Evolutionary conservation across 2,888 invertebrate species (phyloP).

Genomic region (Dryadula phaetusa): DNA sequence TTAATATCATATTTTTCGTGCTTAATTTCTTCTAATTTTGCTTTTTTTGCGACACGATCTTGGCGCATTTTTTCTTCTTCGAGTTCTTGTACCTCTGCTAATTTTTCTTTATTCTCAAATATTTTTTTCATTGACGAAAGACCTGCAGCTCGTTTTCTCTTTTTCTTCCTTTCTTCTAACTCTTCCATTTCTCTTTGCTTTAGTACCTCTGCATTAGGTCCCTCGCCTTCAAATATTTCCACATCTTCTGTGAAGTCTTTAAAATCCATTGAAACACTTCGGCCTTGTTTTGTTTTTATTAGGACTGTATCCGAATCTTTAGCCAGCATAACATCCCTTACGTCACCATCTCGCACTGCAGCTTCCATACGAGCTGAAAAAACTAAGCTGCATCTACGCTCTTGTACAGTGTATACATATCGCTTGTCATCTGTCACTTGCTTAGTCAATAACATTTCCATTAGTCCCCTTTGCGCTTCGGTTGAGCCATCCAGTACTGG

Average conservation of each 20-base stretch:
- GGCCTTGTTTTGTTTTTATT: conserved; percentile 89
- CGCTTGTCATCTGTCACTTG: conserved; percentile 83
- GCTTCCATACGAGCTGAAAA: conserved; percentile 89
- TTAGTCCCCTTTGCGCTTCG: conserved; percentile 86
- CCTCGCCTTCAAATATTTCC: conserved; percentile 89
- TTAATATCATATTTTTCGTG: conserved; percentile 79
- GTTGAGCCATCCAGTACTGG: conserved; percentile 88
- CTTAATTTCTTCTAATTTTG: conserved; percentile 70
- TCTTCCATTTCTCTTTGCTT: conserved; percentile 85
- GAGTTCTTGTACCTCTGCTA: conserved; percentile 85
- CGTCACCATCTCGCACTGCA: conserved; percentile 90
- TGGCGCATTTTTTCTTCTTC: conserved; percentile 82
- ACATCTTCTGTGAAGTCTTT: conserved; percentile 83
- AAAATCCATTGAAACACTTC: conserved; percentile 89
- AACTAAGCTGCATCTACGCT: conserved; percentile 89
- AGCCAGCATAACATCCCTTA: conserved; percentile 90
- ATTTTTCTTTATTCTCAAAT: conserved; percentile 90
- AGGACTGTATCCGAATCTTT: conserved; percentile 90
- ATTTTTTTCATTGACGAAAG: conserved; percentile 87
- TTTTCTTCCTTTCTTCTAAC: conserved; percentile 80
- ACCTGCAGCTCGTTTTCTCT: conserved; percentile 86
- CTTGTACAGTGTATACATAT: conserved; percentile 90
- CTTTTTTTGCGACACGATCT: conserved; percentile 70
- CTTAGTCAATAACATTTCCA: conserved; percentile 85
- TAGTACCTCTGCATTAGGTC: conserved; percentile 86